Evolutionary conservation across 2,113 vertebrate genomes (phyloP).

Genomic region (Protomyctophum bolini): DNA sequence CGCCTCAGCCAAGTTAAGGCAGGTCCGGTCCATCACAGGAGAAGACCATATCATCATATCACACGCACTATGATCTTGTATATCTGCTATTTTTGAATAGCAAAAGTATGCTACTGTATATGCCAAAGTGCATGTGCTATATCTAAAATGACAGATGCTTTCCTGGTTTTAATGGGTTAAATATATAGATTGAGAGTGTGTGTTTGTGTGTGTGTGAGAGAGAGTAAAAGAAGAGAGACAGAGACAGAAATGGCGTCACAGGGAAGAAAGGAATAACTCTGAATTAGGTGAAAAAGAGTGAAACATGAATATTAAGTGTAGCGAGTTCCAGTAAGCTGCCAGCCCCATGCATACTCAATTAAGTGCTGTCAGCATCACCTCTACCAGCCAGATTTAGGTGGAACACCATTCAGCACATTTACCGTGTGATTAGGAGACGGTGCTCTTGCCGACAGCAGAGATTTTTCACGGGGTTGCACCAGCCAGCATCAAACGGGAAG

Average conservation of each 20-base stretch:
- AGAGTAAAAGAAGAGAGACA: not conserved
- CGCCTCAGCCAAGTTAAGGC: too few relatives aligned
- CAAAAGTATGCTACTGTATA: not conserved
- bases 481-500: not conserved
- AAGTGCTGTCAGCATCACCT: constrained; percentile 27
- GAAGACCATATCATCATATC: not conserved
- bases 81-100: too few relatives aligned
- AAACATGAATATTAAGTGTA: constrained; percentile 20
- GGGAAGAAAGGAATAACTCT: not conserved
- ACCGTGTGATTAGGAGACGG: constrained; percentile 28
- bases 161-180: not conserved
- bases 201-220: not conserved
- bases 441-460: not conserved
- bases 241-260: not conserved
- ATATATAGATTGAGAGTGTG: not conserved
- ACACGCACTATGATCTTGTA: too few relatives aligned
- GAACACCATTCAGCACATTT: constrained; percentile 8
- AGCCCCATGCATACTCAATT: constrained; percentile 17
- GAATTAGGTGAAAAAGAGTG: constrained; percentile 5
- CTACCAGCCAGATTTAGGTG: constrained; percentile 14
- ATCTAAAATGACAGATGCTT: constrained; percentile 6
- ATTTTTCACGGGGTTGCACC: constrained; percentile 12
- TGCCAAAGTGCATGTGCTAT: not conserved
- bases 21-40: not conserved
- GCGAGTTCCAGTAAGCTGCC: constrained; percentile 16